These are phyloP conservation scores for Lasioglossum leucozonium DNA, from an alignment of 2,888 invertebrate genomes.

Conservation along the genomic window DNA sequence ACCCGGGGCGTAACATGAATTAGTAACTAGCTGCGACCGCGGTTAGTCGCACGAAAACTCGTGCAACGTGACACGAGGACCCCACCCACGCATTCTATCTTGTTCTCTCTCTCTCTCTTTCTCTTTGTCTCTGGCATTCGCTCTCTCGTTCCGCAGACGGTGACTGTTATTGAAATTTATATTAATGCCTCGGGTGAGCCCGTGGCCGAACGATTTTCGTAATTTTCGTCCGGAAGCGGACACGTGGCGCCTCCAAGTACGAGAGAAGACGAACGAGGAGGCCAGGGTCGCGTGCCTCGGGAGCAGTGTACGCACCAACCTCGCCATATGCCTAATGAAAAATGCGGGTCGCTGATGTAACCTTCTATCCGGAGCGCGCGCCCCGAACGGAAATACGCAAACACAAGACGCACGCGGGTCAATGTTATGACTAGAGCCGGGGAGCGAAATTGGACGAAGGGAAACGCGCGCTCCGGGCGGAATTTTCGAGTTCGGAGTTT, in stretches of 20 bases:
- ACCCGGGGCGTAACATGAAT: constrained; percentile 56
- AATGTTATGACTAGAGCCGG: constrained; percentile 41
- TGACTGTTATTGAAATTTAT: constrained; percentile 77
- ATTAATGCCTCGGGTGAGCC: constrained; percentile 74
- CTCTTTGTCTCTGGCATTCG: not conserved
- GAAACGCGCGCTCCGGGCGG: constrained; percentile 17
- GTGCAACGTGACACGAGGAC: constrained; percentile 16
- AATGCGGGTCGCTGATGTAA: constrained; percentile 46
- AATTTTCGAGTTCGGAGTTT: not conserved
- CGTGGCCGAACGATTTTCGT: constrained; percentile 55
- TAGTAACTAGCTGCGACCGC: constrained; percentile 49
- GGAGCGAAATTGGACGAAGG: constrained; percentile 14
- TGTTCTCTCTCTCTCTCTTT: not conserved
- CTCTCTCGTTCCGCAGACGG: constrained; percentile 49
- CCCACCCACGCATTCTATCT: constrained; percentile 28
- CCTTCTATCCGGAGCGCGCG: constrained; percentile 30
- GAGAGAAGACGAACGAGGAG: constrained; percentile 18
- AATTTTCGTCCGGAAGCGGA: constrained; percentile 36
- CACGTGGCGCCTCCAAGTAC: constrained; percentile 32
- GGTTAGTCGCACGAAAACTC: constrained; percentile 21
- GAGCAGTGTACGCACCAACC: constrained; percentile 12
- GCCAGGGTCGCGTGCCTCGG: constrained; percentile 62
- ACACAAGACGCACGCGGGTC: constrained; percentile 28
- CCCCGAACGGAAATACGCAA: constrained; percentile 42
- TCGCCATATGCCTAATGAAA: constrained; percentile 55